phyloP scores from a whole-genome alignment of 2,797 vertebrate genomes.

The Poecile montanus region DNA sequence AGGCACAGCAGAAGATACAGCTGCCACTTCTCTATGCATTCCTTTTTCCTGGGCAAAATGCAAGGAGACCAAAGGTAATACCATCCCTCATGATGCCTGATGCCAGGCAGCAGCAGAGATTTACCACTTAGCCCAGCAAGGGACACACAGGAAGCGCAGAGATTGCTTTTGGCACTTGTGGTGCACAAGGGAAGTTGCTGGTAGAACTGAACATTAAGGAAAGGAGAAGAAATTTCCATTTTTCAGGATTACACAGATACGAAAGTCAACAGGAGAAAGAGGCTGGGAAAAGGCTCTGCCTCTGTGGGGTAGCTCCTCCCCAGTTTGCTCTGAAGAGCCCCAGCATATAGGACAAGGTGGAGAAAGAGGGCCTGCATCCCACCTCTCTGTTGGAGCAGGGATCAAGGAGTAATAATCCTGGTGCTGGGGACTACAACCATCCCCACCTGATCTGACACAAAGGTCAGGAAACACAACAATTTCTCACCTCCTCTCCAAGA shows the following conservation, averaged over 20 bases:
- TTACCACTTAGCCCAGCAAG: neutral
- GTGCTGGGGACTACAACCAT: neutral
- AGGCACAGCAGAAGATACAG: neutral
- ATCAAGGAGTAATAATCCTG: neutral
- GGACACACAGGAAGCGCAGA: neutral
- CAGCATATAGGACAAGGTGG: neutral
- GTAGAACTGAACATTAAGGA: neutral
- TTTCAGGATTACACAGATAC: neutral
- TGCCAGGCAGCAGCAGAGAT: neutral
- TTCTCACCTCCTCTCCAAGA: neutral
- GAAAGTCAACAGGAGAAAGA: neutral
- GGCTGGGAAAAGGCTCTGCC: neutral
- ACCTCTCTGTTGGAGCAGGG: neutral
- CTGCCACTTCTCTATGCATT: neutral
- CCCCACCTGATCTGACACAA: neutral
- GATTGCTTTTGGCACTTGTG: neutral
- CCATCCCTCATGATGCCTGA: neutral
- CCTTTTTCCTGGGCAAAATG: neutral
- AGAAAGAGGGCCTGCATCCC: neutral
- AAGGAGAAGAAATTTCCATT: neutral
- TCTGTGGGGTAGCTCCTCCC: fast-evolving
- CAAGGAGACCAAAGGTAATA: neutral
- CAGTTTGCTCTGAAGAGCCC: fast-evolving
- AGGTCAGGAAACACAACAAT: neutral
- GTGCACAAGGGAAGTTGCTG: neutral